Base-by-base conservation (phyloP, 92 coral and sea anemone genomes). In the Epizoanthus stellaris region DNA sequence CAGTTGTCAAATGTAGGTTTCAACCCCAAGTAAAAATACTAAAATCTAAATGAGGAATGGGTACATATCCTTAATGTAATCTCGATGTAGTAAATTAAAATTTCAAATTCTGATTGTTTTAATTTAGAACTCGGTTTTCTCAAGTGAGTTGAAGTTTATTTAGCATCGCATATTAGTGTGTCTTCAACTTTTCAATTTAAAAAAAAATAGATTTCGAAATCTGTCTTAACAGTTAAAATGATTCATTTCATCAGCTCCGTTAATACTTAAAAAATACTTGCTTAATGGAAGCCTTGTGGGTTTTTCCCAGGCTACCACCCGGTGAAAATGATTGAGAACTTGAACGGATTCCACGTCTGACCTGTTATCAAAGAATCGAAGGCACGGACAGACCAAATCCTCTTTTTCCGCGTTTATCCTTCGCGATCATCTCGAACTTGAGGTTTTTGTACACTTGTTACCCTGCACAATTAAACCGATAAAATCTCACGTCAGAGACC, bases 251-350 rank as follows among this genome's bases (percentile, higher is more conserved):
- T 43, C 60, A 20, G 6, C 42, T 34, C 57, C 53, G 59, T 79
- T 62, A 79, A 21, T 79, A 56, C 34, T 30, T 30, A 30, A 30
- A 30, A 30, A 30, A 30, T 30, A 30, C 47, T 62, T 63, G 8
- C 40, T 63, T 63, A 62, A 62, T 79, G 58, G 45, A 12, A 64
- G 45, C 45, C 15, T 68, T 19, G 73, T 38, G 11, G 73, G 42
- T 40, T 38, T 68, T 43, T 63, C 23, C 65, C 20, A 63, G 17
- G 39, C 21, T 45, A 42, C 83, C 83, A 79, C 83, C 73, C 70
- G 67, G 72, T 79, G 83, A 45, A 79, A 61, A 43, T 79, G 21
- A 79, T 64, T 59, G 72, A 20, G 21, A 76, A 43, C 49, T 47
- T 79, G 59, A 79, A 79, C 45, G 25, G 83, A 21, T 62, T 68